Conservation (phyloP, 1,140 invertebrate genomes). For the Phymastichus coffea region DNA sequence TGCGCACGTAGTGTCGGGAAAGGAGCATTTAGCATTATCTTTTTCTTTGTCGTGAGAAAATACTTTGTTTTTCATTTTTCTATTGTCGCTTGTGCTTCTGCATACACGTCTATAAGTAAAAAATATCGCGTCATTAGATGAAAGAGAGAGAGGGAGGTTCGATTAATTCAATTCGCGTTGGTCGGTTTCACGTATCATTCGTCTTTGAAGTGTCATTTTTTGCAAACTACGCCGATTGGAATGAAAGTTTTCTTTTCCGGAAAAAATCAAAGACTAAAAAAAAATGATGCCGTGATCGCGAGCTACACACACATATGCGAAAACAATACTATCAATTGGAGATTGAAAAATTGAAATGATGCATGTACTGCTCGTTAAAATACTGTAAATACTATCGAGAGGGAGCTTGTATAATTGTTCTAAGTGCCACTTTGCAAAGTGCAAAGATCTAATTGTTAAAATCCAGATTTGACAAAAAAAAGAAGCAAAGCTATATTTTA, state of each 20-base stretch:
- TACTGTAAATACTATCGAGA: constrained; percentile 16
- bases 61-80: constrained; percentile 16
- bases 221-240: constrained; percentile 20
- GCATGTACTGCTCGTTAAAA: not conserved
- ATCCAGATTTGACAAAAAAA: too few species aligned
- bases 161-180: constrained; percentile 17
- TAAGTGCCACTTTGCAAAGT: not conserved
- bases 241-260: constrained; percentile 16
- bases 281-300: constrained; percentile 18
- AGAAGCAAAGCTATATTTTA: too few species aligned
- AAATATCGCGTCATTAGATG: constrained; percentile 20
- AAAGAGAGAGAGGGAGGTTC: constrained; percentile 19
- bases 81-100: too few species aligned
- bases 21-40: too few species aligned
- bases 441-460: too few species aligned
- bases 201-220: not conserved
- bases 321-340: constrained; percentile 21
- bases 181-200: constrained; percentile 2
- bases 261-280: too few species aligned
- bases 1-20: too few species aligned
- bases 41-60: too few species aligned
- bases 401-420: not conserved
- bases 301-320: not conserved
- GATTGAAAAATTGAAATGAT: constrained; percentile 13
- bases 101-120: too few species aligned